Evolutionary conservation across 1,140 invertebrate species (phyloP), one percentile per base, ranked within the genome.

Genomic region (Drosophila nigromelanica): DNA sequence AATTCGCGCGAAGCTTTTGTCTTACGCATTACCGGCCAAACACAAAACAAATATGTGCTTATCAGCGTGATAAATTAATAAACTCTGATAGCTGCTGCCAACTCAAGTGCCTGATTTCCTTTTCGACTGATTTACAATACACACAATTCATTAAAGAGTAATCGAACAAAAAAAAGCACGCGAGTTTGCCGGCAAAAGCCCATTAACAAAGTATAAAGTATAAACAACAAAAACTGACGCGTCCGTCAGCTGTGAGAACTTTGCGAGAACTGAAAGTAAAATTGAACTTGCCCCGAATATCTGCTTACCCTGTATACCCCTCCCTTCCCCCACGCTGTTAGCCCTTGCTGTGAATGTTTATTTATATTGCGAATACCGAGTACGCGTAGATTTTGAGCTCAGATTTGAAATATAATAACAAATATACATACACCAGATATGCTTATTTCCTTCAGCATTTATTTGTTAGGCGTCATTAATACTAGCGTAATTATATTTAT

Each of bases 181-280:
- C 72, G 66, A 66, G 21, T 47, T 75, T 73, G 63, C 71, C 76
- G 75, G 75, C 71, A 78, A 64, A 78, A 40, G 8, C 14, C 27
- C 4, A 27, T 5, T 8, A 35, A 35, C 2, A 35, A 35, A 8
- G 2, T 8, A 35, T 1, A 35, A 35, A 8, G 2, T 8, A 35
- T 1, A 35, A 7, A 30, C 24, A 8, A 30, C 43, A 58, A 63
- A 47, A 42, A 43, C 45, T 15, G 11, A 58, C 59, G 81, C 80
- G 81, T 82, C 66, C 61, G 74, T 43, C 78, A 82, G 82, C 81
- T 87, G 67, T 76, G 75, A 78, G 67, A 80, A 77, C 80, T 80
- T 54, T 55, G 14, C 37, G 75, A 64, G 43, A 74, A 87, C 55
- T 87, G 55, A 86, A 73, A 54, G 24, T 14, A 15, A 7, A 75